A percentile compares a stretch with the other conserved stretches of the same genome.
Conservation (phyloP, 2,113 vertebrate genomes). For the Muntiacus muntjak region DNA sequence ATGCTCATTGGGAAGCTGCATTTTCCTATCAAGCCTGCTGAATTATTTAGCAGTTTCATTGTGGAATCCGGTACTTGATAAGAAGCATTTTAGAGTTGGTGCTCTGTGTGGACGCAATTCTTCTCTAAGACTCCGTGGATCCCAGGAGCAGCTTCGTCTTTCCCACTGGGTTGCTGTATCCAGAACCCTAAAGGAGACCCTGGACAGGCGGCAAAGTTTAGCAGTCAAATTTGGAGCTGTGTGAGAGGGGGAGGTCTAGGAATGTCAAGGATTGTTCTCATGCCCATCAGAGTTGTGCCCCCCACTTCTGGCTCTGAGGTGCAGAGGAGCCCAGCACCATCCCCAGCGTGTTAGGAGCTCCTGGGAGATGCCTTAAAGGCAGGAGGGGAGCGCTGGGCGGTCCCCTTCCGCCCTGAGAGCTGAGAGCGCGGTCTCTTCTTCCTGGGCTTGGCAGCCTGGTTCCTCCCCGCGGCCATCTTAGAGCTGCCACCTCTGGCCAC, state of each 20-base stretch:
- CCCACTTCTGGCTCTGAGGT: neutral
- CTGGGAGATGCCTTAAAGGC: fast-evolving
- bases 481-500: neutral
- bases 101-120: neutral
- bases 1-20: slow-evolving; percentile 63
- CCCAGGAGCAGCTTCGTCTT: neutral
- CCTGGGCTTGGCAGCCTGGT: neutral
- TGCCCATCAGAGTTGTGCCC: neutral
- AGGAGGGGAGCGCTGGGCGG: fast-evolving
- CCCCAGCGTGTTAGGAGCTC: neutral
- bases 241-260: neutral
- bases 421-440: neutral
- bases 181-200: neutral
- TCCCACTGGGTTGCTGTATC: neutral
- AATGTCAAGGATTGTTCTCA: neutral
- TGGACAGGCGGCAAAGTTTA: slow-evolving; percentile 22
- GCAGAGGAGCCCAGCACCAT: too few species aligned
- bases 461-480: slow-evolving; percentile 23
- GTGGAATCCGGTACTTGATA: slow-evolving; percentile 65
- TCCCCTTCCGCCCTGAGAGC: neutral
- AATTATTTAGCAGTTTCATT: slow-evolving; percentile 76
- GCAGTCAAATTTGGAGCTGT: neutral
- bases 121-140: neutral
- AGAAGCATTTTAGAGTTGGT: slow-evolving; percentile 43
- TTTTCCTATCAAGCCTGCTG: slow-evolving; percentile 67